Conservation (phyloP, 2,797 vertebrate species). For the Helarctos malayanus region DNA sequence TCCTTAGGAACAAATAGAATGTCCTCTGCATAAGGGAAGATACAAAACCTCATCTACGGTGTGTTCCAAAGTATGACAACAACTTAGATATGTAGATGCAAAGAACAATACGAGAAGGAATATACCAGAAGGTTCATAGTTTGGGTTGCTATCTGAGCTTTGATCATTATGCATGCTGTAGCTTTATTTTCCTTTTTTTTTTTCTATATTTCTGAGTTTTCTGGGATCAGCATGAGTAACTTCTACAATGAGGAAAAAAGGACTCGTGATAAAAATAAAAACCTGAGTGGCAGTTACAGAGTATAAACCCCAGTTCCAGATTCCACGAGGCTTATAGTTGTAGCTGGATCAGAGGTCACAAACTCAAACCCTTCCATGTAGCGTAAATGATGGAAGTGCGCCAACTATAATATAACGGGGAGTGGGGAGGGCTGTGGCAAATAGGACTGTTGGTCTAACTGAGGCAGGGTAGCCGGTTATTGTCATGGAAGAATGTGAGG, state of each 20-base stretch:
- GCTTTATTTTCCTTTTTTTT: not conserved
- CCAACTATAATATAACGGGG: not conserved
- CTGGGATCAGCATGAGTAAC: not conserved
- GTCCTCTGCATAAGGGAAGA: not conserved
- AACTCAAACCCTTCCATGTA: not conserved
- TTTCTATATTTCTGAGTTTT: not conserved
- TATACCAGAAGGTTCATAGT: not conserved
- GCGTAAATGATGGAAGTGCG: not conserved
- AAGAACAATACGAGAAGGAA: not conserved
- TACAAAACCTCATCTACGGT: not conserved
- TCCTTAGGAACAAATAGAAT: not conserved
- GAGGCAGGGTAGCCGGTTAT: not conserved
- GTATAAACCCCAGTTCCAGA: not conserved
- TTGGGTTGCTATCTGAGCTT: not conserved
- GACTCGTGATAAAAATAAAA: not conserved
- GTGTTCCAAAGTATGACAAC: not conserved
- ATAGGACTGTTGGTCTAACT: not conserved
- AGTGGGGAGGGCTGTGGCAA: not conserved
- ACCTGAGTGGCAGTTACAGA: not conserved
- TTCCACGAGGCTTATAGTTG: not conserved
- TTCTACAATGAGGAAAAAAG: not conserved
- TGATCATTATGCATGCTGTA: not conserved
- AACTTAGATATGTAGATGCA: not conserved
- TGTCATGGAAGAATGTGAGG: not conserved
- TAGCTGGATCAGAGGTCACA: not conserved